Evolutionary conservation across 2,113 vertebrate species (phyloP).

Genomic region (Colaptes auratus): DNA sequence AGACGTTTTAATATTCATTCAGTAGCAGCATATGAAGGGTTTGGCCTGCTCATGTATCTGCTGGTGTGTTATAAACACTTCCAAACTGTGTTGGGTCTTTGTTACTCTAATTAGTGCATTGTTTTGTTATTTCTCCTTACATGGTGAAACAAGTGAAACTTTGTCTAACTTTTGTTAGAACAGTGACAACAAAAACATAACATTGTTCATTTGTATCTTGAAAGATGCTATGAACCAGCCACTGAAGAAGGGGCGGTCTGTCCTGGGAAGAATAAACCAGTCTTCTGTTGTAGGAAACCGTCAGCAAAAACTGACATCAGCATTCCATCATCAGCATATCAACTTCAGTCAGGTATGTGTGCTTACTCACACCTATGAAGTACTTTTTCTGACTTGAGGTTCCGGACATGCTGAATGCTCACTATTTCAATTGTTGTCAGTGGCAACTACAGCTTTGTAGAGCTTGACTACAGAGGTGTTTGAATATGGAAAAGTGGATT

Average conservation of each 20-base stretch:
- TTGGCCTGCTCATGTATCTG: not conserved
- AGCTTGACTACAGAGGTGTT: not conserved
- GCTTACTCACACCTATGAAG: not conserved
- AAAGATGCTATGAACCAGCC: slow-evolving; percentile 84
- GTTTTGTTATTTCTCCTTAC: not conserved
- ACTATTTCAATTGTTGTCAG: not conserved
- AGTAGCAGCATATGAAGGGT: not conserved
- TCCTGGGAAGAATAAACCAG: slow-evolving; percentile 83
- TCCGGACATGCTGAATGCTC: not conserved
- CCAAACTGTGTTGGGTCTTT: not conserved
- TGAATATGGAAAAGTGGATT: not conserved
- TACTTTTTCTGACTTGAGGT: not conserved
- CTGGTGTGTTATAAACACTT: not conserved
- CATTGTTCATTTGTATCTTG: not conserved
- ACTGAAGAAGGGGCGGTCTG: slow-evolving; percentile 83
- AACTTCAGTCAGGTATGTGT: slow-evolving; percentile 90
- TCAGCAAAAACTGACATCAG: slow-evolving; percentile 88
- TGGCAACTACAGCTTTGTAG: slow-evolving; percentile 15
- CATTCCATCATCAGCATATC: slow-evolving; percentile 90
- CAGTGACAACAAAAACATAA: not conserved
- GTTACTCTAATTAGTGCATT: not conserved
- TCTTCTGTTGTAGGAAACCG: slow-evolving; percentile 82
- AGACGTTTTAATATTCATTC: not conserved
- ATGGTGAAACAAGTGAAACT: not conserved
- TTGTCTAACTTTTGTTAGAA: not conserved